phyloP scores from a whole-genome alignment of 2,888 invertebrate genomes.

The Epirrhoe tristata region DNA sequence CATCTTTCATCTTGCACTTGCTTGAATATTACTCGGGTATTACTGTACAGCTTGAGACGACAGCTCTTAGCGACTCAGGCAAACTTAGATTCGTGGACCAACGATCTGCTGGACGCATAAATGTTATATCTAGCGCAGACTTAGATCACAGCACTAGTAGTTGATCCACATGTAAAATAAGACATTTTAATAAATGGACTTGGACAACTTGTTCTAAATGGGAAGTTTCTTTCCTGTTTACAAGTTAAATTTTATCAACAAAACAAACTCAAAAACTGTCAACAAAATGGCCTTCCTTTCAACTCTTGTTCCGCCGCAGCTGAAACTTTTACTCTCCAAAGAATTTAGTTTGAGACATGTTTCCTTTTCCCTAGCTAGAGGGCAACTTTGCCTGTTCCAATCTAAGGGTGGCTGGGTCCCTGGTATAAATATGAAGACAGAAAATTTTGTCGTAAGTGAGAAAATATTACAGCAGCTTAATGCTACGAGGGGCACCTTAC shows the following conservation, averaged over 20 bases:
- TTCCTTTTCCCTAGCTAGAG: constrained; percentile 16
- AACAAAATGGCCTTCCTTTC: not conserved
- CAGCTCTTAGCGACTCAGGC: constrained; percentile 58
- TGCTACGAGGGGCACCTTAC: constrained; percentile 77
- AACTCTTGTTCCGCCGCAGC: constrained; percentile 12
- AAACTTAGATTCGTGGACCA: constrained; percentile 55
- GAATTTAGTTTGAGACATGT: constrained; percentile 11
- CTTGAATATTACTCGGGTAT: constrained; percentile 50
- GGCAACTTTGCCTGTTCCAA: constrained; percentile 20
- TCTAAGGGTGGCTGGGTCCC: constrained; percentile 22
- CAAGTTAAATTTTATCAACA: constrained; percentile 3
- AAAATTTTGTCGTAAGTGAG: constrained; percentile 83
- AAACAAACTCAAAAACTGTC: constrained; percentile 3
- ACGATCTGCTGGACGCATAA: constrained; percentile 15
- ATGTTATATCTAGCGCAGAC: not conserved
- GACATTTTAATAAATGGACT: too few species aligned
- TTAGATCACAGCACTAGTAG: too few species aligned
- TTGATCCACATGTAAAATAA: too few species aligned
- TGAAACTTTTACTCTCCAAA: constrained; percentile 17
- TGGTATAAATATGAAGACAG: constrained; percentile 76
- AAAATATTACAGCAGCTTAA: constrained; percentile 83
- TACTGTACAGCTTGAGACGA: constrained; percentile 67
- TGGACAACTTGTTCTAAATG: not conserved
- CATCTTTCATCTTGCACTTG: constrained; percentile 40
- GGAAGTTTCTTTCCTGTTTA: not conserved